Base-by-base conservation (phyloP, 2,888 invertebrate genomes). In the Heliconius sara region DNA sequence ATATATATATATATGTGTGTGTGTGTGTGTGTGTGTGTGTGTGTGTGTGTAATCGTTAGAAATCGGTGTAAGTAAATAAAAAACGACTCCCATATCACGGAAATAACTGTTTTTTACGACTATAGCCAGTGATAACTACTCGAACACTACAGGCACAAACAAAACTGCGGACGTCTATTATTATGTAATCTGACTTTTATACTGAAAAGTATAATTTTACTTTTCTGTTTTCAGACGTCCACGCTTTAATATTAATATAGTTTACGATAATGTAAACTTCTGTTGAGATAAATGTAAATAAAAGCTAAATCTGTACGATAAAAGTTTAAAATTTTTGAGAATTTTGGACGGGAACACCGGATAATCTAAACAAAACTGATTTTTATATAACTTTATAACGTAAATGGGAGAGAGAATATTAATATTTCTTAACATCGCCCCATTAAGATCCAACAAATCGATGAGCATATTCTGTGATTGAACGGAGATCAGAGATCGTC, bases 61-160 rank as follows among this genome's bases (percentile, higher is more conserved):
- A 1, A 27, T 27, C 30, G 3, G 30, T 16, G 30, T 75, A 77
- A 57, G 27, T 79, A 80, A 80, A 80, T 78, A 78, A 80, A 78
- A 81, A 68, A 60, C 71, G 65, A 76, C 72, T 80, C 43, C 74
- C 73, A 57, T 79, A 34, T 67, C 74, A 78, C 80, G 68, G 74
- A 79, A 83, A 81, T 80, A 80, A 80, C 79, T 74, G 80, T 72
- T 79, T 82, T 81, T 83, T 82, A 82, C 73, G 77, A 77, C 63
- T 75, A 9, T 22, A 63, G 30, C 47, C n/a, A 34, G 22, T 30
- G 30, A 19, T 10, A 13, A 75, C 74, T 75, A 19, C 16, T 65
- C 1, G 25, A 57, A 63, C 39, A 25, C 43, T 47, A 47, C 43
- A 19, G 25, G 27, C 27, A 13, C 43, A 63, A 63, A 70, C 52